A percentile compares a stretch with the other conserved stretches of the same genome.
Evolutionary conservation across 1,140 invertebrate species (phyloP).

Genomic region (Drosophila sp.): DNA sequence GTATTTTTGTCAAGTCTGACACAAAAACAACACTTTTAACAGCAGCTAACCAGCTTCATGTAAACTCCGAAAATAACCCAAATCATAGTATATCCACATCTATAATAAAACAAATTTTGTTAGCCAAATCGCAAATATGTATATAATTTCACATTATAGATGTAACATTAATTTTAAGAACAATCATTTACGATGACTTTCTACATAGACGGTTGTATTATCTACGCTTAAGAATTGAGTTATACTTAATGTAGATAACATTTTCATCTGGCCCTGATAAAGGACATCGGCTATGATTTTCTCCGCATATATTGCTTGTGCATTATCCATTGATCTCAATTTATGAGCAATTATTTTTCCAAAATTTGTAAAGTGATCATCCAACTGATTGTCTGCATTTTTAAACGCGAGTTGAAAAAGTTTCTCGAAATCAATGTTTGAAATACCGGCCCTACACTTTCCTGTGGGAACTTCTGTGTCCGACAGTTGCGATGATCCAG

Average conservation of each 20-base stretch:
- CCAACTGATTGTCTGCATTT: conserved; percentile 65
- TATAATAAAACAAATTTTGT: background rate
- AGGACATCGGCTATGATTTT: conserved; percentile 85
- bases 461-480: conserved; percentile 57
- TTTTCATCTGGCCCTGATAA: conserved; percentile 85
- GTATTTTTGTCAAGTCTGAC: no score
- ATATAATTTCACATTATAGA: conserved; percentile 62
- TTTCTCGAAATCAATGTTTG: conserved; percentile 73
- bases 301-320: conserved; percentile 84
- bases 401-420: conserved; percentile 71
- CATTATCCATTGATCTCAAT: conserved; percentile 81
- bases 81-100: background rate
- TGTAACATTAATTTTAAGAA: conserved; percentile 51
- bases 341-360: conserved; percentile 85
- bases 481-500: conserved; percentile 70
- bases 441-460: conserved; percentile 70
- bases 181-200: conserved; percentile 73
- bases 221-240: conserved; percentile 73
- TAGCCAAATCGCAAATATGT: conserved; percentile 38
- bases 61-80: no score
- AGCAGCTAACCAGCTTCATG: background rate
- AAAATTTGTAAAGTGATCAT: conserved; percentile 84
- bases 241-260: conserved; percentile 74
- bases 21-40: no score
- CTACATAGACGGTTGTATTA: conserved; percentile 72